Base-by-base conservation (phyloP, 2,113 vertebrate species). In the Rousettus leschenaultii region DNA sequence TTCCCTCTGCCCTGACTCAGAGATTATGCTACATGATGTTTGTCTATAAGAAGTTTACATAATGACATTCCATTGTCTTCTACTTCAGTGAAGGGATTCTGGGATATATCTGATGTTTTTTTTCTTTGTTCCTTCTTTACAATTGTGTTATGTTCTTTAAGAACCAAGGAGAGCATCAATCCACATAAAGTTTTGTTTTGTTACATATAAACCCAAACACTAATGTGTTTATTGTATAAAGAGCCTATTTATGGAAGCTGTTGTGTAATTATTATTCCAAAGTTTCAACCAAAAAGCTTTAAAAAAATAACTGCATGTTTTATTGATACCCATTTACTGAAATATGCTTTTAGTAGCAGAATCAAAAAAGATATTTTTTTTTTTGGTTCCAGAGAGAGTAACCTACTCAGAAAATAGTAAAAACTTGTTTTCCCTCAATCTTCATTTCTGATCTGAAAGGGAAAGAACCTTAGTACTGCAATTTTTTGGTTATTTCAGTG, bases 401-500 rank as follows among this genome's bases (percentile, higher is more conserved):
- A 82, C 19, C 45, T 70, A 68, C 16, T 77, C 71, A 13, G 59
- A 79, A 89, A 82, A 88, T 6, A 89, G 12, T 13, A 18, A 75
- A 71, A 75, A 66, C 16, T 80, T 28, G 43, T 5, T 65, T 96
- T 96, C 9, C 89, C 15, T 83, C 6, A 51, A 21, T 55, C 35
- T 86, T 75, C 82, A 85, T 85, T 92, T 96, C 61, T 84, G 48
- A 19, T 82, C 15, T 55, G 43, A 94, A 94, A 78, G 48, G 66
- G n/a, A 85, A n/a, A 65, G 14, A 75, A 80, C 3, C 15, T 86
- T 75, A 65, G 30, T 30, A 80, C 33, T 45, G 53, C 1, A 75
- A 89, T 92, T 84, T 94, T 51, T 82, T 71, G 59, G 61, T 84
- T 75, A 78, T 78, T 96, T 96, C 68, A 90, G 43, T 89, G 53